Evolutionary conservation across 2,888 invertebrate genomes (phyloP).

Genomic region (Thymelicus sylvestris): DNA sequence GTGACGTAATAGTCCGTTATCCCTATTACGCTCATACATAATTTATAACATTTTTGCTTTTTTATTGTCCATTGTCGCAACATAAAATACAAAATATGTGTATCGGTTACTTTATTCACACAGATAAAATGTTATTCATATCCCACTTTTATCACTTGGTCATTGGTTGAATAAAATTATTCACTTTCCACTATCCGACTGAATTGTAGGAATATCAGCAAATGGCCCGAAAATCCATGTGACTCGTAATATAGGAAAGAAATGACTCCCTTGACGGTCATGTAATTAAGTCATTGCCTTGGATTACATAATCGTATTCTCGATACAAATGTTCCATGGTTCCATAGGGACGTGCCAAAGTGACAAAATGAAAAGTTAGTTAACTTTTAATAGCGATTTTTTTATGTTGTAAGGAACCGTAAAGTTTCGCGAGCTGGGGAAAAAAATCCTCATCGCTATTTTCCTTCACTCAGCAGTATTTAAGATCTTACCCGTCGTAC

Average conservation of each 20-base stretch:
- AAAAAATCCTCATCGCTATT: no score
- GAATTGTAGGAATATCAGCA: not conserved
- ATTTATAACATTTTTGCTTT: no score
- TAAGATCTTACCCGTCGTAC: no score
- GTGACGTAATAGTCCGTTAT: no score
- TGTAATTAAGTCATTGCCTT: constrained; percentile 42
- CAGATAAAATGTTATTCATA: not conserved
- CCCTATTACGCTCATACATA: no score
- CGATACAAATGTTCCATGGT: constrained; percentile 73
- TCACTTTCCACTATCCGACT: not conserved
- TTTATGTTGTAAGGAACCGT: constrained; percentile 18
- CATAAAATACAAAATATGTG: no score
- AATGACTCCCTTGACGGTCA: constrained; percentile 5
- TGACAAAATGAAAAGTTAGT: constrained; percentile 78
- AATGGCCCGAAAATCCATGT: not conserved
- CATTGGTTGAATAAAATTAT: no score
- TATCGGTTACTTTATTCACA: not conserved
- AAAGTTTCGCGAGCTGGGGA: not conserved
- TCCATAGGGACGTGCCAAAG: constrained; percentile 76
- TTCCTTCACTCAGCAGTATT: no score
- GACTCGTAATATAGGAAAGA: constrained; percentile 5
- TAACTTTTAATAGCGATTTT: constrained; percentile 51
- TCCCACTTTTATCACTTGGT: no score
- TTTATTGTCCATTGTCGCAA: no score
- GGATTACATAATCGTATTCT: constrained; percentile 71